Conservation (phyloP, 2,888 invertebrate genomes). For the Leptogaster cylindrica region DNA sequence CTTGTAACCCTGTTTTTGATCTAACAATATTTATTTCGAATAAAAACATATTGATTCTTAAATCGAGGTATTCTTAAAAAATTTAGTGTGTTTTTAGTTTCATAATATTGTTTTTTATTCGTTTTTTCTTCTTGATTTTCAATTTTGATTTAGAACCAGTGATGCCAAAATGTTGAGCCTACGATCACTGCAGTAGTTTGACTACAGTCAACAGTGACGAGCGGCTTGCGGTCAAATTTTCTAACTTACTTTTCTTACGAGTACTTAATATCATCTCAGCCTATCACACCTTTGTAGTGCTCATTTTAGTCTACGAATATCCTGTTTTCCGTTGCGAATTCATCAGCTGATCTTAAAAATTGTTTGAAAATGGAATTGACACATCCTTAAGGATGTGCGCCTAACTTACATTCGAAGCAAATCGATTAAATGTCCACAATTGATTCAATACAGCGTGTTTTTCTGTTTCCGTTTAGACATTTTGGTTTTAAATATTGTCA, state of each 20-base stretch:
- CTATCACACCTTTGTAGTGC: too few relatives aligned
- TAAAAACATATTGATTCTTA: conserved; percentile 21
- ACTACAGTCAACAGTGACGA: too few relatives aligned
- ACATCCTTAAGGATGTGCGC: not conserved
- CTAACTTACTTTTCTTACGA: too few relatives aligned
- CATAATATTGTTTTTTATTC: conserved; percentile 6
- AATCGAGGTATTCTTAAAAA: conserved; percentile 28
- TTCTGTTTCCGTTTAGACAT: conserved; percentile 25
- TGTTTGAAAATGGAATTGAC: conserved; percentile 29
- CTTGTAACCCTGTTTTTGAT: conserved; percentile 36
- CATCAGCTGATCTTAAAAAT: conserved; percentile 9
- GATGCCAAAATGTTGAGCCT: conserved; percentile 25
- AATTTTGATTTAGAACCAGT: too few relatives aligned
- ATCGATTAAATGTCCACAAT: conserved; percentile 9
- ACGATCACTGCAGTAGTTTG: too few relatives aligned
- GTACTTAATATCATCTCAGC: not conserved
- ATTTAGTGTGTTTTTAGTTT: too few relatives aligned
- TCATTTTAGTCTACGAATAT: too few relatives aligned
- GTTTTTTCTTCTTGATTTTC: not conserved
- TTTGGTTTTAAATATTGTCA: conserved; percentile 38
- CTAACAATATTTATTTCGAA: conserved; percentile 29
- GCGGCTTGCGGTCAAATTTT: conserved; percentile 15
- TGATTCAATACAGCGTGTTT: conserved; percentile 13
- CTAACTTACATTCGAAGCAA: not conserved
- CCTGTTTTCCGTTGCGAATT: not conserved